Evolutionary conservation across 92 coral and sea anemone species (phyloP).

Genomic region (Parazoanthus atlanticus): DNA sequence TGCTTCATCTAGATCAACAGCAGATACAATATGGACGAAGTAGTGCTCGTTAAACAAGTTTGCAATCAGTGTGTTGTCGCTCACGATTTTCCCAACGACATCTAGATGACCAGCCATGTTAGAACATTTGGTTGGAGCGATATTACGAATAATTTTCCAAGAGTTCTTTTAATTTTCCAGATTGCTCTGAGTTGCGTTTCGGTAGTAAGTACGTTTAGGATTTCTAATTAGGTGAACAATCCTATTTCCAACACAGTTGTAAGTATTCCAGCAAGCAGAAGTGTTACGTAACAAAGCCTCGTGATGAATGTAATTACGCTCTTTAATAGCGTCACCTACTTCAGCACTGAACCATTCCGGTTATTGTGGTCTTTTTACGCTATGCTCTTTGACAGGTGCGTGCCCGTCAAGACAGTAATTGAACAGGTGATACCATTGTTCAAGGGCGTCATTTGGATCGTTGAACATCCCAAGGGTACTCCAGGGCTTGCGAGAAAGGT

Average conservation of each 20-base stretch:
- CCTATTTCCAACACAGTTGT: slow-evolving; percentile 30
- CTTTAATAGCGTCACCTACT: slow-evolving; percentile 35
- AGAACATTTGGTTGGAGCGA: slow-evolving; percentile 52
- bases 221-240: slow-evolving; percentile 28
- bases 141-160: slow-evolving; percentile 51
- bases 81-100: slow-evolving; percentile 39
- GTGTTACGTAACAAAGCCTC: slow-evolving; percentile 9
- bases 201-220: slow-evolving; percentile 14
- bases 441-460: slow-evolving; percentile 51
- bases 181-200: slow-evolving; percentile 44
- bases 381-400: slow-evolving; percentile 45
- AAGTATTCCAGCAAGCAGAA: not conserved
- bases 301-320: slow-evolving; percentile 19
- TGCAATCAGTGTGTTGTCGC: slow-evolving; percentile 46
- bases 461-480: slow-evolving; percentile 51
- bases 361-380: slow-evolving; percentile 27
- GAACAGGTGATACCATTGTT: slow-evolving; percentile 38
- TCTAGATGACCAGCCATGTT: slow-evolving; percentile 50
- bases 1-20: slow-evolving; percentile 33
- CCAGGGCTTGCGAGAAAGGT: slow-evolving; percentile 42
- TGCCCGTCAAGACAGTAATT: slow-evolving; percentile 36
- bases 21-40: slow-evolving; percentile 43
- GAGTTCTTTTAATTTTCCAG: slow-evolving; percentile 53
- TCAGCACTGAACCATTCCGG: slow-evolving; percentile 27
- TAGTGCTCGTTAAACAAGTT: slow-evolving; percentile 50